Evolutionary conservation across 2,888 invertebrate genomes (phyloP).

Genomic region (Rhaphigaster nebulosa): DNA sequence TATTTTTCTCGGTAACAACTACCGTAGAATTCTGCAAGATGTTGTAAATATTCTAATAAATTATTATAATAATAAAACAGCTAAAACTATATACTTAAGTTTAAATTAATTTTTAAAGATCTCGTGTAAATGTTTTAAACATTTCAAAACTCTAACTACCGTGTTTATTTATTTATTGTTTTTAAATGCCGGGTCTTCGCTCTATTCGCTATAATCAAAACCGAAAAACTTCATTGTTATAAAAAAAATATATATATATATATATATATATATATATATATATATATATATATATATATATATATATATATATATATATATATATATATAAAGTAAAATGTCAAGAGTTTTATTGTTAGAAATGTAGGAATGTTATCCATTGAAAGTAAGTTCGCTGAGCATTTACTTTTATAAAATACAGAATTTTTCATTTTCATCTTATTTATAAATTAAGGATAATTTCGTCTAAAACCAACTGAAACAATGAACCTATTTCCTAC

Average conservation of each 20-base stretch:
- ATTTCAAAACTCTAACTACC: background rate
- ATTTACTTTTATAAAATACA: background rate
- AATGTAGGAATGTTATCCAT: background rate
- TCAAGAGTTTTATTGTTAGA: too few relatives aligned
- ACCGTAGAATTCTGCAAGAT: background rate
- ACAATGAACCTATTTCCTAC: slow-evolving; percentile 25
- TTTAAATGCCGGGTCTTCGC: too few relatives aligned
- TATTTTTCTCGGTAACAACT: background rate
- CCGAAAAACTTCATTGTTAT: too few relatives aligned
- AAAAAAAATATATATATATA: too few relatives aligned
- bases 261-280: too few relatives aligned
- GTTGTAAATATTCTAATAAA: background rate
- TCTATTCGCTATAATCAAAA: too few relatives aligned
- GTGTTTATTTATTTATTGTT: background rate
- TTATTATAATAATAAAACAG: background rate
- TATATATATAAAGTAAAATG: too few relatives aligned
- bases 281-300: too few relatives aligned
- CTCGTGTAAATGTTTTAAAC: background rate
- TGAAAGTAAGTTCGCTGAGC: background rate
- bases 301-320: too few relatives aligned
- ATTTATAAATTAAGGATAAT: background rate
- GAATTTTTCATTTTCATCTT: background rate
- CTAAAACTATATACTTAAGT: background rate
- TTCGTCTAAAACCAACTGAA: background rate
- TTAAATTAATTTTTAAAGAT: background rate